Evolutionary conservation across 2,113 vertebrate genomes (phyloP).

Genomic region (Odobenus rosmarus): DNA sequence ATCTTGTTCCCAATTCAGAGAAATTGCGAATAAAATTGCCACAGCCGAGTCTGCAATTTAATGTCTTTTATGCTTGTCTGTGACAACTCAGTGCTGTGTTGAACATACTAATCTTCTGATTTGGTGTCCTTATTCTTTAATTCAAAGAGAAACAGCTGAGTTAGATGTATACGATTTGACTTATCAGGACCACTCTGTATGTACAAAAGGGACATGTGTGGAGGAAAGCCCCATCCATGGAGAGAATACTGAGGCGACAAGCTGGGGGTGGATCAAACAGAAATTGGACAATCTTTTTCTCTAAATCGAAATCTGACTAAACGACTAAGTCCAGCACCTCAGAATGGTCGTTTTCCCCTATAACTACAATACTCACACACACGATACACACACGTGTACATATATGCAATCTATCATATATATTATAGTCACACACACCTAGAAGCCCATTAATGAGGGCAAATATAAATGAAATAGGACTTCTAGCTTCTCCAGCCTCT

Average conservation of each 20-base stretch:
- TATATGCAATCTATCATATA: not conserved
- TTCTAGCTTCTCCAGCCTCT: not conserved
- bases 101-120: constrained; percentile 47
- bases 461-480: not conserved
- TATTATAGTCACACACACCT: not conserved
- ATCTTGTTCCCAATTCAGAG: constrained; percentile 52
- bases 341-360: not conserved
- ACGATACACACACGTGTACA: not conserved
- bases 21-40: constrained; percentile 64
- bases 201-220: not conserved
- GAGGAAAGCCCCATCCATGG: not conserved
- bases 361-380: not conserved
- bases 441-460: not conserved
- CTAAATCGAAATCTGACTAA: constrained; percentile 14
- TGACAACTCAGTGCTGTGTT: constrained; percentile 37
- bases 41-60: constrained; percentile 58
- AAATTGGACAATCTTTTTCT: not conserved
- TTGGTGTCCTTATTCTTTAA: constrained; percentile 50
- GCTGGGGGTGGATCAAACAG: not conserved
- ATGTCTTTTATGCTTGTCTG: constrained; percentile 45
- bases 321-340: not conserved
- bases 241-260: not conserved
- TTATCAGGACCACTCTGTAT: not conserved
- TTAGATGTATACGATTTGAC: not conserved
- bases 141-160: constrained; percentile 58